Evolutionary conservation across 2,797 vertebrate genomes (phyloP).

Genomic region (Streptopelia turtur): DNA sequence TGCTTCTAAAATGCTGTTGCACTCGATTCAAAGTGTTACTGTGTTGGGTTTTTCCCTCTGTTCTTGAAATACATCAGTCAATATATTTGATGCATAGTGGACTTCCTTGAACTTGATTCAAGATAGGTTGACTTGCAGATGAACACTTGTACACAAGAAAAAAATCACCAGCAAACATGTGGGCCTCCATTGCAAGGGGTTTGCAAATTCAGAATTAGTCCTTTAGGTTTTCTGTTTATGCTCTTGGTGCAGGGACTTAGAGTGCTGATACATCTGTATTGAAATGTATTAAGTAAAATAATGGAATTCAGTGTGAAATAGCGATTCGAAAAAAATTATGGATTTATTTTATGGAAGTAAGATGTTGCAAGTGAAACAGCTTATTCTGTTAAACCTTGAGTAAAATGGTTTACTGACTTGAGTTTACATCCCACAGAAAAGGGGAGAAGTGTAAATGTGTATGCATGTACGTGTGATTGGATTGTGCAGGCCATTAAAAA

Average conservation of each 20-base stretch:
- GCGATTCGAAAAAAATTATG: neutral
- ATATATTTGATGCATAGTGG: neutral
- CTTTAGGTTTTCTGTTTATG: neutral
- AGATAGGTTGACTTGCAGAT: neutral
- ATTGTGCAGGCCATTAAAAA: neutral
- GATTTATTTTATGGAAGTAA: neutral
- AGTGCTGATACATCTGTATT: neutral
- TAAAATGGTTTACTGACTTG: neutral
- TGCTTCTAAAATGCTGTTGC: neutral
- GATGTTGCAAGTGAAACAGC: neutral
- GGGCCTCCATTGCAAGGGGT: neutral
- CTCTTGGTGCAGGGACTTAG: neutral
- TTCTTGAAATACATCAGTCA: neutral
- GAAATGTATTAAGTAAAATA: neutral
- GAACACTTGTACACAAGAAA: neutral
- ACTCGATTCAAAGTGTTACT: accelerated
- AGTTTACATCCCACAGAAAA: neutral
- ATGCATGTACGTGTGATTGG: neutral
- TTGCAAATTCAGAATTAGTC: neutral
- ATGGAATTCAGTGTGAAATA: neutral
- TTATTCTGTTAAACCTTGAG: neutral
- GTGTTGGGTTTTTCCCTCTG: neutral
- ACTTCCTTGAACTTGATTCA: neutral
- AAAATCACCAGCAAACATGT: neutral
- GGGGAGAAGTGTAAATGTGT: neutral